Percentiles rank a stretch among this genome's conserved stretches.
These are phyloP conservation scores for Cheumatopsyche charites DNA, from an alignment of 1,140 invertebrate species.

Conservation along the genomic window DNA sequence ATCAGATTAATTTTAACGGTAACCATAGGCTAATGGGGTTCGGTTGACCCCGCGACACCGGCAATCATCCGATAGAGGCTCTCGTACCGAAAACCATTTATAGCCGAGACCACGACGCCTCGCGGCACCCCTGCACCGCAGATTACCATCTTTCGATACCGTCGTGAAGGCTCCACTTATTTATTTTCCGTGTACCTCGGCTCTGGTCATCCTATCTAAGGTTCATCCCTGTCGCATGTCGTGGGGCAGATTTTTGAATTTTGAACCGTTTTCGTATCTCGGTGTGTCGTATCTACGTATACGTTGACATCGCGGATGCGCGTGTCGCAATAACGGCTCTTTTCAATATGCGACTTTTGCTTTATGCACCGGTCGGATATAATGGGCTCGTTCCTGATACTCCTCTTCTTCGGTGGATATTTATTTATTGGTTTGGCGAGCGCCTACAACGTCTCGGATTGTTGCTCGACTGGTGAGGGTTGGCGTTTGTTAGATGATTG, in stretches of 20 bases:
- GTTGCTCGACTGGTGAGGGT: too few relatives aligned
- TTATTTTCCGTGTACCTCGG: too few relatives aligned
- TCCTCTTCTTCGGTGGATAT: constrained; percentile 5
- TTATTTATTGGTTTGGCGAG: constrained; percentile 31
- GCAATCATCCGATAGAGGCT: background rate
- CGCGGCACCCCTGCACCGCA: background rate
- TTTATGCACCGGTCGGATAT: constrained; percentile 41
- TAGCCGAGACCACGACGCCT: background rate
- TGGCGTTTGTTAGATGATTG: too few relatives aligned
- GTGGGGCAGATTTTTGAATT: too few relatives aligned
- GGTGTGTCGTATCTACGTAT: background rate
- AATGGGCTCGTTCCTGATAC: constrained; percentile 45
- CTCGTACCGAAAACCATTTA: constrained; percentile 5
- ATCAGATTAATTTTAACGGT: constrained; percentile 22
- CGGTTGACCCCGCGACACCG: constrained; percentile 9
- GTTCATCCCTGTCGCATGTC: too few relatives aligned
- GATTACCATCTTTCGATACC: background rate
- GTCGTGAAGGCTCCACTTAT: background rate
- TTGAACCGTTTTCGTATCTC: too few relatives aligned
- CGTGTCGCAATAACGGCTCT: constrained; percentile 22
- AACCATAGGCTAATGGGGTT: constrained; percentile 20
- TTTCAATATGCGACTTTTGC: constrained; percentile 43
- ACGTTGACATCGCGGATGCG: background rate
- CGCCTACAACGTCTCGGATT: constrained; percentile 31
- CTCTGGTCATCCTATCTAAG: too few relatives aligned